Evolutionary conservation across 2,797 vertebrate genomes (phyloP).

Genomic region (Molossus alvarezi): DNA sequence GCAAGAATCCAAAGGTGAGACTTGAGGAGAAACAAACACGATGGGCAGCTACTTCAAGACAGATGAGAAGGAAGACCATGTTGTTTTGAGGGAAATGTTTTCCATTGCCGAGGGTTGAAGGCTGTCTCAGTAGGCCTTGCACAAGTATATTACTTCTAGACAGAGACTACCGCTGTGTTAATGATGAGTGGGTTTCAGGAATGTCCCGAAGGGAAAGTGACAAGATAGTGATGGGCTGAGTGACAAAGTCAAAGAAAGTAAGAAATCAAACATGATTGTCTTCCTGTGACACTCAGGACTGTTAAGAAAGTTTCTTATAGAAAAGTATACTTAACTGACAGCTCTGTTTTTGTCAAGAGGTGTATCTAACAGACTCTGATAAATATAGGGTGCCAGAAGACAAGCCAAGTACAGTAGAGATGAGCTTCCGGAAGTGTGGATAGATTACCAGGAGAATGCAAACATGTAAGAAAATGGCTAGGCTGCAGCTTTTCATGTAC

Average conservation of each 20-base stretch:
- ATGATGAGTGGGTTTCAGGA: constrained; percentile 56
- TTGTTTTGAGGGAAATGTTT: constrained; percentile 61
- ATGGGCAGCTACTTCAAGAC: constrained; percentile 23
- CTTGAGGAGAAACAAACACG: background rate
- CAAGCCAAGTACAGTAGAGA: background rate
- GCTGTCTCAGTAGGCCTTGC: constrained; percentile 14
- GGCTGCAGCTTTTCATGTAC: background rate
- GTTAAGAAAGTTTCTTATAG: background rate
- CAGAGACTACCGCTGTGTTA: constrained; percentile 69
- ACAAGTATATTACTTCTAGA: constrained; percentile 64
- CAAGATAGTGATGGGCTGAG: constrained; percentile 53
- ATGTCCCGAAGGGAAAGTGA: constrained; percentile 61
- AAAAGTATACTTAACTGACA: background rate
- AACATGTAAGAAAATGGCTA: background rate
- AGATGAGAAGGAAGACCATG: constrained; percentile 61
- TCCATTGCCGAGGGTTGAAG: background rate
- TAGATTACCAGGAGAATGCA: background rate
- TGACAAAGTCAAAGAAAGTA: constrained; percentile 54
- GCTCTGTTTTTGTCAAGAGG: background rate
- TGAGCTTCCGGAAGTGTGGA: background rate
- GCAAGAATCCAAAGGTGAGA: constrained; percentile 40
- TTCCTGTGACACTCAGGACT: background rate
- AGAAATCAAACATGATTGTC: constrained; percentile 66
- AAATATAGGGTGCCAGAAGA: background rate
- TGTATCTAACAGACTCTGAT: background rate